A percentile compares a stretch with the other conserved stretches of the same genome.
Conservation (phyloP, 2,797 vertebrate genomes). For the Anguilla obscura region DNA sequence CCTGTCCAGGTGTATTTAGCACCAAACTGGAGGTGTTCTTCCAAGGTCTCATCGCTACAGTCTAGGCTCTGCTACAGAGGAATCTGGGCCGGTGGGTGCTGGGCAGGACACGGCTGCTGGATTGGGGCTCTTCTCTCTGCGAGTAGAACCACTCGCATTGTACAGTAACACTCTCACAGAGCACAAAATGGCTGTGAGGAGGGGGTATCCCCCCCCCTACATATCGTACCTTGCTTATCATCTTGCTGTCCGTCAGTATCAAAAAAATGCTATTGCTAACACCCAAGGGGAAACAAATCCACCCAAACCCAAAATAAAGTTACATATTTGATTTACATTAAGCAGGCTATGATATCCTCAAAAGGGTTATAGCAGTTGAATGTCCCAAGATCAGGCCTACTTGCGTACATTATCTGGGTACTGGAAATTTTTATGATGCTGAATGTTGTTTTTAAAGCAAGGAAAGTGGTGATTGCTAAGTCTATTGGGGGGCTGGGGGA, state of each 20-base stretch:
- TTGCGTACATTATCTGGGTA: background rate
- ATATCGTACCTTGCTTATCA: background rate
- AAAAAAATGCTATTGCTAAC: background rate
- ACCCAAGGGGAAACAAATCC: background rate
- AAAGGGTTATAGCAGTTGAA: too few relatives aligned
- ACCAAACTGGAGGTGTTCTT: background rate
- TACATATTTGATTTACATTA: background rate
- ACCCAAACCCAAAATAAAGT: background rate
- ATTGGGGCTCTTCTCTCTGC: background rate
- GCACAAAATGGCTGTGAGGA: background rate
- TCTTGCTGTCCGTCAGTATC: background rate
- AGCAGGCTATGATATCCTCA: background rate
- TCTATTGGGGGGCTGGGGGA: too few relatives aligned
- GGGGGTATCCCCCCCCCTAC: background rate
- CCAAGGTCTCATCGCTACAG: background rate
- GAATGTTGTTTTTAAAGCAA: background rate
- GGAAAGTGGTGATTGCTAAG: background rate
- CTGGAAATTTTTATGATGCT: background rate
- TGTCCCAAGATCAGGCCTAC: too few relatives aligned
- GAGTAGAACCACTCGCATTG: background rate
- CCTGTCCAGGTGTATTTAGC: background rate
- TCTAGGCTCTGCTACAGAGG: background rate
- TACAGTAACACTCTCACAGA: constrained; percentile 8
- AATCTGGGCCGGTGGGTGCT: background rate
- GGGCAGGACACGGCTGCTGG: constrained; percentile 18